Conservation (phyloP, 2,797 vertebrate species). For the Astyanax mexicanus region DNA sequence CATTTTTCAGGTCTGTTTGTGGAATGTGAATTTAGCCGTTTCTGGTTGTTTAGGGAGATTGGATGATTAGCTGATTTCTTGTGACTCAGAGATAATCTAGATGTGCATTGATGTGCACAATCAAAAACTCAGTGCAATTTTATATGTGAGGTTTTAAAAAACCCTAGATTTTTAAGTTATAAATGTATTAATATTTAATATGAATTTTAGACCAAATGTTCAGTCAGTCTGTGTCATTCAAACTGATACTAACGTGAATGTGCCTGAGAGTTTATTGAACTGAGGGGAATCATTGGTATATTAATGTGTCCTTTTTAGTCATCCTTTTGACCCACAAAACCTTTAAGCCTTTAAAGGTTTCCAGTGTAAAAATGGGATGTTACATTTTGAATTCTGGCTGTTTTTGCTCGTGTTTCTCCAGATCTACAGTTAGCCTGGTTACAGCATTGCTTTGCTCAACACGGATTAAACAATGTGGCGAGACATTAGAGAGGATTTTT, state of each 20-base stretch:
- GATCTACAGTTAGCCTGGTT: not conserved
- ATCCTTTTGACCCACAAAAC: not conserved
- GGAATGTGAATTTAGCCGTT: conserved; percentile 1
- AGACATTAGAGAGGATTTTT: no score
- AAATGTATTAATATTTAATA: not conserved
- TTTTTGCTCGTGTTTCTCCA: not conserved
- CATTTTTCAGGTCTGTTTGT: not conserved
- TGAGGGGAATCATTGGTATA: not conserved
- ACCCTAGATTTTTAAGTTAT: not conserved
- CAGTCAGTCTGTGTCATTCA: conserved; percentile 28
- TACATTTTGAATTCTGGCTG: not conserved
- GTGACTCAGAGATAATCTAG: not conserved
- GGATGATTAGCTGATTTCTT: not conserved
- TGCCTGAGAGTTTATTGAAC: not conserved
- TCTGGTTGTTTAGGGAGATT: not conserved
- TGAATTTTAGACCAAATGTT: conserved; percentile 7
- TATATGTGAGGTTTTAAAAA: not conserved
- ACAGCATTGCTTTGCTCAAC: not conserved
- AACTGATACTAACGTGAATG: not conserved
- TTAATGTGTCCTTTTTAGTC: not conserved
- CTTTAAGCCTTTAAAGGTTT: not conserved
- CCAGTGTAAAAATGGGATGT: conserved; percentile 7
- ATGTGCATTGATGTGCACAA: no score
- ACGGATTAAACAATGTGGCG: not conserved
- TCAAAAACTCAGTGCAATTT: not conserved